Percentiles rank a stretch among this genome's conserved stretches.
phyloP scores from a whole-genome alignment of 2,113 vertebrate genomes.

The Callipepla californica region DNA sequence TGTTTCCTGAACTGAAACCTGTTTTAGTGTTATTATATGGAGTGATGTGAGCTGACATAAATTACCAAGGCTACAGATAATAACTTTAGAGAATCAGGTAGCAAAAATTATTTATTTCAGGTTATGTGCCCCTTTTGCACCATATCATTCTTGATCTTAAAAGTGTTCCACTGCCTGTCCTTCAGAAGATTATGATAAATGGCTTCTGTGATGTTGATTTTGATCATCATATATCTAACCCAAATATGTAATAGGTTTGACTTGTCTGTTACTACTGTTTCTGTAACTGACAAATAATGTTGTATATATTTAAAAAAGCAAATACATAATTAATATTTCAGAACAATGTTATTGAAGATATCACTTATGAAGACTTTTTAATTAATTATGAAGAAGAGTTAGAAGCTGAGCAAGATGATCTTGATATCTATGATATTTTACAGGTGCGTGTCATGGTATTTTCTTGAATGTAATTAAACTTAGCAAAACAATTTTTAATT shows the following conservation, averaged over 20 bases:
- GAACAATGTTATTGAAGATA: conserved; percentile 17
- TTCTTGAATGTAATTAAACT: not conserved
- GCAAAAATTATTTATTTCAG: not conserved
- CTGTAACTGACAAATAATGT: not conserved
- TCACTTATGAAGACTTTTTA: conserved; percentile 41
- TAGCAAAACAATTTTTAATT: not conserved
- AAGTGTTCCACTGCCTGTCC: not conserved
- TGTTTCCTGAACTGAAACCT: not conserved
- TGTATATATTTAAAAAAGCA: not conserved
- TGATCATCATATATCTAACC: not conserved
- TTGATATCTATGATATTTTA: not conserved
- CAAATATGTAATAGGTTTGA: not conserved
- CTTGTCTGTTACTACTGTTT: not conserved
- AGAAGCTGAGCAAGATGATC: not conserved
- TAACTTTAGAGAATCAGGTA: not conserved
- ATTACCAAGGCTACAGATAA: not conserved
- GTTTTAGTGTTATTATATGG: not conserved
- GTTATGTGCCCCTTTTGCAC: not conserved
- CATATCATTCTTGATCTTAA: not conserved
- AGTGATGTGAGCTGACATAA: not conserved
- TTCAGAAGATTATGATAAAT: not conserved
- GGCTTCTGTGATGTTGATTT: not conserved
- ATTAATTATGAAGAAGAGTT: not conserved
- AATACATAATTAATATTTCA: conserved; percentile 3
- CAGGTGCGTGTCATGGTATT: not conserved